Base-by-base conservation (phyloP, 37 sponge, comb jelly and placozoan species). In the Chondrilla cf. caribensis region DNA sequence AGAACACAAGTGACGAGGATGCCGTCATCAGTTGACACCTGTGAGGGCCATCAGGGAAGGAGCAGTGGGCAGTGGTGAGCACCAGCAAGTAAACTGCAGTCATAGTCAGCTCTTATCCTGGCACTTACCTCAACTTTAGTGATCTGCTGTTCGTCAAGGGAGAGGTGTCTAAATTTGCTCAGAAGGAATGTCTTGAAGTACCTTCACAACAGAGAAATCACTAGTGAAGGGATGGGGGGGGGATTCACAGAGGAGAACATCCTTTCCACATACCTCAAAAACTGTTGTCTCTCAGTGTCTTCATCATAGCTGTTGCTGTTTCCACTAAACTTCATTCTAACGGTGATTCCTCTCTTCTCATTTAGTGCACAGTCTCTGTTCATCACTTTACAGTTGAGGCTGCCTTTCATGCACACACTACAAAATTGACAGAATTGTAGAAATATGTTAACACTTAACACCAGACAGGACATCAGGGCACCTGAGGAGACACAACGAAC, bases 321-420 rank as follows among this genome's bases (percentile, higher is more conserved):
- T 37, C 76, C 76, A 15, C 25, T 37, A 40, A 73, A 73, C 40
- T 21, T 24, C 76, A 73, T 73, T 2, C 40, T 37, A n/a, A 73
- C 24, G 2, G 7, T 40, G 25, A 40, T 24, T 3, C 43, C 9
- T 4, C n/a, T 24, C 15, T 15, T 1, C 7, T 73, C 43, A 9
- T 3, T 22, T 1, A 24, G 42, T 32, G 24, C 17, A 43, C 44
- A 39, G 37, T 37, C 3, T n/a, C 29, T n/a, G 6, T 28, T 15
- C 6, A 0, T 42, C 44, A 8, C 25, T 0, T 4, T 7, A 40
- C 76, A 73, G 11, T 73, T 3, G 8, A 39, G 25, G 21, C 38
- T 15, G 2, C 76, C 76, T 36, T 24, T 40, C 25, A 3, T 73
- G 6, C 76, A 73, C 41, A 39, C 44, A 22, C 76, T 73, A 43